These are phyloP conservation scores for Drosophila orosa DNA, from an alignment of 1,140 invertebrate species.

Conservation along the genomic window DNA sequence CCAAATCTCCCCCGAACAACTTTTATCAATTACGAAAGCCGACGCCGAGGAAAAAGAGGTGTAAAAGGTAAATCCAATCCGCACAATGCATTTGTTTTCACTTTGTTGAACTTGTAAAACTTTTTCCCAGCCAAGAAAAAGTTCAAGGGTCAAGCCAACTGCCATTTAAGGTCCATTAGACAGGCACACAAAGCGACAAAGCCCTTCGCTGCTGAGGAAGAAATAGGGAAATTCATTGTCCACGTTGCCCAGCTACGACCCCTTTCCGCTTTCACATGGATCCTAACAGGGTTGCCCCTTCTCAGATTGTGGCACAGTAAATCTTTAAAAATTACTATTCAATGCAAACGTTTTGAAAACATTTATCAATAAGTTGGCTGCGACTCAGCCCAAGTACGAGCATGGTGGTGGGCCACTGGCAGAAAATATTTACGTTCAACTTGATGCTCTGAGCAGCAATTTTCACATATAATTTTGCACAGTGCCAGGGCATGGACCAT, in stretches of 20 bases:
- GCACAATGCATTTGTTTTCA: constrained; percentile 61
- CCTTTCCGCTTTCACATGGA: background rate
- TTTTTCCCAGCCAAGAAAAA: constrained; percentile 41
- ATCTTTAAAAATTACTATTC: constrained; percentile 83
- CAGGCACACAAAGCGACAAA: constrained; percentile 39
- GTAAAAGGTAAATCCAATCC: constrained; percentile 38
- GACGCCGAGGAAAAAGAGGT: constrained; percentile 31
- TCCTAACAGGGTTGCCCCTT: constrained; percentile 28
- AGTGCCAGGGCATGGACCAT: constrained; percentile 8
- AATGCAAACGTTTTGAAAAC: constrained; percentile 79
- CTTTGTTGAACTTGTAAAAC: constrained; percentile 61
- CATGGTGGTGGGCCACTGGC: constrained; percentile 43
- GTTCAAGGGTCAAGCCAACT: constrained; percentile 61
- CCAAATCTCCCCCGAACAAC: constrained; percentile 33
- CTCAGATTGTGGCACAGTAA: constrained; percentile 65
- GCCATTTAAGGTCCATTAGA: constrained; percentile 74
- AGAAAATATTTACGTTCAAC: background rate
- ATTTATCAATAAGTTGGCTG: constrained; percentile 76
- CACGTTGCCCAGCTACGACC: constrained; percentile 27
- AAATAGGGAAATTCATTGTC: constrained; percentile 61
- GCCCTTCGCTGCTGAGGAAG: background rate
- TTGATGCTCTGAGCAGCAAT: background rate
- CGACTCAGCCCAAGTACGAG: constrained; percentile 32
- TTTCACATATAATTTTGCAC: constrained; percentile 7
- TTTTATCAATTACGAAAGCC: constrained; percentile 48